phyloP scores from a whole-genome alignment of 2,113 vertebrate genomes.

The Bambusicola thoracicus region DNA sequence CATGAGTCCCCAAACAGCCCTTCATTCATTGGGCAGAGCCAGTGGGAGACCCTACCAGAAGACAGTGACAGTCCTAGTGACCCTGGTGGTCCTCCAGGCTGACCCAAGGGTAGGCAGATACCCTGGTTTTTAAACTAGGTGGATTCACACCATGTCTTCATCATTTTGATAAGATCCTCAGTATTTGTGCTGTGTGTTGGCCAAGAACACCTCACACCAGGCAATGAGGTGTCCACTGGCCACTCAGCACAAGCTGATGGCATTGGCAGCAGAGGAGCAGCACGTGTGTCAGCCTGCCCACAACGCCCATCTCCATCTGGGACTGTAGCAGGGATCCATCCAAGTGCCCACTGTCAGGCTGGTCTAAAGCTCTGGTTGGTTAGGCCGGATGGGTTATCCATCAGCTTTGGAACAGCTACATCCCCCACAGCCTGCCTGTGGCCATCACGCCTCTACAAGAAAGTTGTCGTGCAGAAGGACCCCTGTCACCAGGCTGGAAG shows the following conservation, averaged over 20 bases:
- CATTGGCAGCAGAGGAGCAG: not conserved
- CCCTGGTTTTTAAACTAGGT: not conserved
- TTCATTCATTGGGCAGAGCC: not conserved
- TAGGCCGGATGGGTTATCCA: not conserved
- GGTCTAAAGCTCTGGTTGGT: not conserved
- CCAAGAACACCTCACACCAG: not conserved
- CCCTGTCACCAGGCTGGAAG: constrained; percentile 34
- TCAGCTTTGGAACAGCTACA: not conserved
- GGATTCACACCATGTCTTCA: not conserved
- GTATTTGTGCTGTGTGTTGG: not conserved
- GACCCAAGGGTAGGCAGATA: not conserved
- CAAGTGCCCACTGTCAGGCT: not conserved
- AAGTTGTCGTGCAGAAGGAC: not conserved
- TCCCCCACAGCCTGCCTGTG: not conserved
- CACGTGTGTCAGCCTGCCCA: not conserved
- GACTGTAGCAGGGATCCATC: not conserved
- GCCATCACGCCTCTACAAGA: not conserved
- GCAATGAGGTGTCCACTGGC: not conserved
- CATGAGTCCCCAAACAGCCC: not conserved
- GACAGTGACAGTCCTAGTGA: not conserved
- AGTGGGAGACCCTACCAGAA: not conserved
- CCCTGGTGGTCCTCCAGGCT: not conserved
- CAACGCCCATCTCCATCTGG: not conserved
- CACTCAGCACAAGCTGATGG: not conserved
- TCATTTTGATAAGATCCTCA: not conserved